Base-by-base conservation (phyloP, 2,888 invertebrate genomes). In the Brassicogethes aeneus region DNA sequence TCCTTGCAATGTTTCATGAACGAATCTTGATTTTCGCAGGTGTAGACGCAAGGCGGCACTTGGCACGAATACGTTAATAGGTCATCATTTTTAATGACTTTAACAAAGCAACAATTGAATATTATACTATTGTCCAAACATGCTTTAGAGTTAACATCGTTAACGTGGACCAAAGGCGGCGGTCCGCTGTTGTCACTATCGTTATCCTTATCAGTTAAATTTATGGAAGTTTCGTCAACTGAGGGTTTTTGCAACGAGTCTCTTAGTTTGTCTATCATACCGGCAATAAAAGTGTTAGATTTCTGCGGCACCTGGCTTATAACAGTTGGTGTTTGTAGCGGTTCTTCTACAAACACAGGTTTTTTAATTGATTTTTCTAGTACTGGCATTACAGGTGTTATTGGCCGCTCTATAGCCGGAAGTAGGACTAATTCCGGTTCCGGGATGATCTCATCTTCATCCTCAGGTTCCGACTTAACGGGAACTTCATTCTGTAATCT, bases 1-100 rank as follows among this genome's bases (percentile, higher is more conserved):
- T 54, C 52, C 17, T 51, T 54, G 44, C 64, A 68, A 46, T 68
- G 68, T 15, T 41, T 43, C 34, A 56, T 48, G 48, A 66, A 66
- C 3, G 53, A 47, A 2, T 54, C 50, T 17, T 54, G 51, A 16
- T 56, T 54, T 13, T 54, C 51, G 0, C 62, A 59, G 3, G 53
- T 48, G 39, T 60, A 64, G 2, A 55, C 50, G 43, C 68, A 68
- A 1, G 55, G 50, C 1, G 60, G 52, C 15, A 61, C 51, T 17
- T 57, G 48, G 42, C 66, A 68, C 5, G 50, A 48, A 39, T 60
- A 67, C n/a, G 54, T 52, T 3, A 57, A 40, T 1, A 43, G 42
- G 2, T 48, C 44, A 2, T 40, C 37, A 1, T 40, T 41, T 34
- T 52, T 56, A 13, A 51, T 50, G 2, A 55, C 46, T 34, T 52